These are phyloP conservation scores for Melanotaenia trifasciata DNA, from an alignment of 2,797 vertebrate species.

Conservation along the genomic window DNA sequence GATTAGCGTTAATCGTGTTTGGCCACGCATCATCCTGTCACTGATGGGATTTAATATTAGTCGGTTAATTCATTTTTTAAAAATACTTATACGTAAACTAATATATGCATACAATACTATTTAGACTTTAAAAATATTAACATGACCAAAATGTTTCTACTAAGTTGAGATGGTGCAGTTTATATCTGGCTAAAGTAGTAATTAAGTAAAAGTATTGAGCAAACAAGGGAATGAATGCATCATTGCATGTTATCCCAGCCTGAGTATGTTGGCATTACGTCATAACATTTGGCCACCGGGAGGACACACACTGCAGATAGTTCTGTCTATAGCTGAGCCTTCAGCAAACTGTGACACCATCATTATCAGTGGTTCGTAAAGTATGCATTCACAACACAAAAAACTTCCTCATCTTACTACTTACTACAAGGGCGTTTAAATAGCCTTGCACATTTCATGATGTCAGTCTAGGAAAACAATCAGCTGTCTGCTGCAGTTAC, in stretches of 20 bases:
- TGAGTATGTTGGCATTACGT: constrained; percentile 75
- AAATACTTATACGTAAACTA: not conserved
- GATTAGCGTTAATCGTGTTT: constrained; percentile 1
- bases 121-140: not conserved
- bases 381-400: not conserved
- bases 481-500: constrained; percentile 25
- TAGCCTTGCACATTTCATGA: not conserved
- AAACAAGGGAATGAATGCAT: not conserved
- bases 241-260: constrained; percentile 31
- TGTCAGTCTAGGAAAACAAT: constrained; percentile 9
- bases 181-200: not conserved
- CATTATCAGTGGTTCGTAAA: not conserved
- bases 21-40: constrained; percentile 11
- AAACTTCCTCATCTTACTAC: accelerated
- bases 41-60: constrained; percentile 14
- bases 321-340: not conserved
- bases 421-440: not conserved
- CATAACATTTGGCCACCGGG: constrained; percentile 50
- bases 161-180: not conserved
- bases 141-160: not conserved
- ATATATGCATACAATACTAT: not conserved
- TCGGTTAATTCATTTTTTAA: not conserved
- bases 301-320: constrained; percentile 59
- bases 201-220: not conserved
- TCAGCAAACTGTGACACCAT: constrained; percentile 3